A percentile compares a stretch with the other conserved stretches of the same genome.
phyloP scores from a whole-genome alignment of 2,113 vertebrate genomes.

The Ophiodon elongatus region DNA sequence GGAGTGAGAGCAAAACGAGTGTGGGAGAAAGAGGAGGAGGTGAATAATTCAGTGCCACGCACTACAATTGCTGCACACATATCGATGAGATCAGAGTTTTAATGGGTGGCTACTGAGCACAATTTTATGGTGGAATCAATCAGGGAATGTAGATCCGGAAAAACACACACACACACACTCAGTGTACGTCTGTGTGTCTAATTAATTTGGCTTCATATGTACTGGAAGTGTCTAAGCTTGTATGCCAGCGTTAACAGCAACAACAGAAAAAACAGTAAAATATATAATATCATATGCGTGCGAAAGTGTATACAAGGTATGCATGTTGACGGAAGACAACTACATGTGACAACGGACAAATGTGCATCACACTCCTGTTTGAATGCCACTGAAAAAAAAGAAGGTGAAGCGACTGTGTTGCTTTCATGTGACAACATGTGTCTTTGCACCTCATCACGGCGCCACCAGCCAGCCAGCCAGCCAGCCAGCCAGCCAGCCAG shows the following conservation, averaged over 20 bases:
- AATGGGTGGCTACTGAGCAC: slow-evolving; percentile 88
- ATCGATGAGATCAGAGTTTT: slow-evolving; percentile 88
- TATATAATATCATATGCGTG: background rate
- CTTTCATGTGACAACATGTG: slow-evolving; percentile 35
- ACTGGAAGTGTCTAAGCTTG: background rate
- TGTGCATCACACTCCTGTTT: background rate
- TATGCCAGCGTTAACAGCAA: background rate
- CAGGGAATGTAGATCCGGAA: slow-evolving; percentile 77
- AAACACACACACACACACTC: slow-evolving; percentile 49
- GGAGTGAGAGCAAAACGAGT: slow-evolving; percentile 51
- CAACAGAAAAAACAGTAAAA: background rate
- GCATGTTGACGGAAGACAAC: background rate
- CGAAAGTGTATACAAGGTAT: background rate
- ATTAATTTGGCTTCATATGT: slow-evolving; percentile 2
- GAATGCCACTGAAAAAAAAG: background rate
- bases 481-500: slow-evolving; percentile 53
- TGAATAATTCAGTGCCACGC: slow-evolving; percentile 88
- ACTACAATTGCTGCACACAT: slow-evolving; percentile 86
- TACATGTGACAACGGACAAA: background rate
- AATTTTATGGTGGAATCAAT: slow-evolving; percentile 91
- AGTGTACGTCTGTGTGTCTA: background rate
- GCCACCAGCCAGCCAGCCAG: slow-evolving; percentile 32
- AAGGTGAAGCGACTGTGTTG: background rate
- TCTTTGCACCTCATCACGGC: slow-evolving; percentile 46
- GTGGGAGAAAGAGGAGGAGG: slow-evolving; percentile 73